These are phyloP conservation scores for Chamaea fasciata DNA, from an alignment of 2,113 vertebrate genomes.

Conservation along the genomic window DNA sequence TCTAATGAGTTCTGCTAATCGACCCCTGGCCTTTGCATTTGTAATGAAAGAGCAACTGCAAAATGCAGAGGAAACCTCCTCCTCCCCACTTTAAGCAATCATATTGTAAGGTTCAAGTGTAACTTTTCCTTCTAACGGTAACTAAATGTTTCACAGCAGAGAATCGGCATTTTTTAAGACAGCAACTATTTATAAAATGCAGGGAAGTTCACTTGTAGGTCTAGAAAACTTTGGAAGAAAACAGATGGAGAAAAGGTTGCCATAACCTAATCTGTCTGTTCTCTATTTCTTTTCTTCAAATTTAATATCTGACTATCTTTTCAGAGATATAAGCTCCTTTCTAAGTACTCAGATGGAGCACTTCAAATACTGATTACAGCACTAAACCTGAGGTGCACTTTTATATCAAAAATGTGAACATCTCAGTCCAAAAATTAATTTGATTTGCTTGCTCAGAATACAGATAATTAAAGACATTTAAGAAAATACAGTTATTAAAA, in stretches of 20 bases:
- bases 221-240: slow-evolving; percentile 33
- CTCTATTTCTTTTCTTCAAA: slow-evolving; percentile 1
- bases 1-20: neutral
- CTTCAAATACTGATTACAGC: neutral
- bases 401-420: neutral
- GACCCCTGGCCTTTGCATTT: neutral
- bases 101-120: neutral
- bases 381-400: neutral
- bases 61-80: neutral
- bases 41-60: neutral
- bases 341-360: neutral
- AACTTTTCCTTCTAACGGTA: neutral
- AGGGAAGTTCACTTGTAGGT: neutral
- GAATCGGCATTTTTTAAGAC: neutral
- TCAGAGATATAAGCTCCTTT: neutral
- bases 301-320: slow-evolving; percentile 25
- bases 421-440: neutral
- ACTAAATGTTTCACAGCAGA: neutral
- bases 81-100: neutral
- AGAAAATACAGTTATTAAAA: neutral
- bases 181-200: slow-evolving; percentile 3
- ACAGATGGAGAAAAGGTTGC: slow-evolving; percentile 2
- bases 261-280: neutral
- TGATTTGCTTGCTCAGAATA: neutral
- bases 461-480: neutral